Conservation (phyloP, 1,140 invertebrate genomes). For the Oedothorax gibbosus region DNA sequence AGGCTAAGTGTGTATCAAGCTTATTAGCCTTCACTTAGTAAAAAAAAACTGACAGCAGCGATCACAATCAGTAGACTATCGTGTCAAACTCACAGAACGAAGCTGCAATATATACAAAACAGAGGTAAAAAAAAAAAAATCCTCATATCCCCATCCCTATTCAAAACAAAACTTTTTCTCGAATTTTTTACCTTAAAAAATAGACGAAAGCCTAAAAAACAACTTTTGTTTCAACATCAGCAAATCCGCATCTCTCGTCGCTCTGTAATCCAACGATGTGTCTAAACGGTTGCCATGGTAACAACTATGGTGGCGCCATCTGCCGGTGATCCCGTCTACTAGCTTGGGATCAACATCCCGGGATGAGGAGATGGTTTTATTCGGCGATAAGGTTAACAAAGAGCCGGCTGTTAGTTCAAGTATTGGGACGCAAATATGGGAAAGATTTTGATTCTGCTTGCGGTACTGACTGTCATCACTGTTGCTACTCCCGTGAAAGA, state of each 20-base stretch:
- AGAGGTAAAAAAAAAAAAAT: background rate
- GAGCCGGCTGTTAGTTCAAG: conserved; percentile 15
- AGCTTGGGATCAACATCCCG: background rate
- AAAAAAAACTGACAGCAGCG: too few relatives aligned
- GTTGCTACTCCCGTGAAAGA: conserved; percentile 22
- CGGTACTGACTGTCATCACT: background rate
- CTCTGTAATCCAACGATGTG: conserved; percentile 30
- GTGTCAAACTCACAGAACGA: too few relatives aligned
- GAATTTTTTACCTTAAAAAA: conserved; percentile 5
- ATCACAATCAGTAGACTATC: too few relatives aligned
- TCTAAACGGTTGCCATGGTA: conserved; percentile 32
- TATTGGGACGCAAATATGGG: conserved; percentile 10
- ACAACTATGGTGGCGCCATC: conserved; percentile 26
- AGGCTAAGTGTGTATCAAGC: too few relatives aligned
- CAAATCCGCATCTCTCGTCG: conserved; percentile 23
- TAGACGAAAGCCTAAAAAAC: conserved; percentile 20
- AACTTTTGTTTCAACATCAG: conserved; percentile 47
- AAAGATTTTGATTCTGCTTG: conserved; percentile 15
- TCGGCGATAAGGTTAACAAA: conserved; percentile 16
- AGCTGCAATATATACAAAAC: too few relatives aligned
- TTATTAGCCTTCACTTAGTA: too few relatives aligned
- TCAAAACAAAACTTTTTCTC: background rate
- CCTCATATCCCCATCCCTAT: background rate
- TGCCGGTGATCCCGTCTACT: conserved; percentile 12
- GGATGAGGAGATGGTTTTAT: conserved; percentile 18